Conservation (phyloP, 1,140 invertebrate species). For the Wiebesia pumilae region DNA sequence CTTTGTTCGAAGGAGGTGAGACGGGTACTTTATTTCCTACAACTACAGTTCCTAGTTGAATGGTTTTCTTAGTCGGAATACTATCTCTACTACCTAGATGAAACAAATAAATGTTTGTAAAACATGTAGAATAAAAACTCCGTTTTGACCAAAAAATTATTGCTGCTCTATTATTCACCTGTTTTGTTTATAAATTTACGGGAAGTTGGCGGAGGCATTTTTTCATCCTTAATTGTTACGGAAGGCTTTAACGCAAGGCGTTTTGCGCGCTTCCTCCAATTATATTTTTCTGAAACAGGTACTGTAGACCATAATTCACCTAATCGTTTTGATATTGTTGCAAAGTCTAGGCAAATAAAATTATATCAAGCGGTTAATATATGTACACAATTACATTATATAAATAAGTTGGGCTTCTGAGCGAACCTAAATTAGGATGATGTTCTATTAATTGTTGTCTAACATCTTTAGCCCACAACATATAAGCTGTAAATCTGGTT, state of each 20-base stretch:
- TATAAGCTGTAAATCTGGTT: slow-evolving; percentile 89
- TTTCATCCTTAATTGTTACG: slow-evolving; percentile 65
- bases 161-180: slow-evolving; percentile 61
- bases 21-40: slow-evolving; percentile 71
- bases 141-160: background rate
- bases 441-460: slow-evolving; percentile 82
- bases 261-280: slow-evolving; percentile 86
- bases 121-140: slow-evolving; percentile 41
- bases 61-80: slow-evolving; percentile 65
- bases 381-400: background rate
- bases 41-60: slow-evolving; percentile 72
- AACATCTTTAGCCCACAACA: slow-evolving; percentile 91
- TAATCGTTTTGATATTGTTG: slow-evolving; percentile 85
- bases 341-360: slow-evolving; percentile 79
- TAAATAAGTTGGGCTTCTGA: slow-evolving; percentile 25
- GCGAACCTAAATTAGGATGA: slow-evolving; percentile 83
- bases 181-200: slow-evolving; percentile 75
- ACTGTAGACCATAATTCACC: slow-evolving; percentile 91
- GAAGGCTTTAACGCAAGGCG: slow-evolving; percentile 77
- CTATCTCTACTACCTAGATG: slow-evolving; percentile 25
- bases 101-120: slow-evolving; percentile 44
- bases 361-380: background rate
- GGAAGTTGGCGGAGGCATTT: slow-evolving; percentile 69
- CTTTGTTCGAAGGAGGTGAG: slow-evolving; percentile 73
- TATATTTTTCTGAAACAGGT: slow-evolving; percentile 77